Evolutionary conservation across 2,888 invertebrate genomes (phyloP).

Genomic region (Acanthosepion esculentum): DNA sequence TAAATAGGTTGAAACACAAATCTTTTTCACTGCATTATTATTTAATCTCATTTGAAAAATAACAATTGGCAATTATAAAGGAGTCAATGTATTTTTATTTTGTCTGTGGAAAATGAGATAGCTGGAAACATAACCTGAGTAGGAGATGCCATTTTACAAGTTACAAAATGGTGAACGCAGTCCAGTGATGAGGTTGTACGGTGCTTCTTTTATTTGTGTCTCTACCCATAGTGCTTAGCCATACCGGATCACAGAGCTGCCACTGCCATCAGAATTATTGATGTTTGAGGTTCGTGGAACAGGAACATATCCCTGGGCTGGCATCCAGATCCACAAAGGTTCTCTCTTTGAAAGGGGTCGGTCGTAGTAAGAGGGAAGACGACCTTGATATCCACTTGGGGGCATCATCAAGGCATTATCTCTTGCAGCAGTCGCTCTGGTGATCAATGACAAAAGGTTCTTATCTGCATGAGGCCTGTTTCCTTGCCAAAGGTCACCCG

Average conservation of each 20-base stretch:
- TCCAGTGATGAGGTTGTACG: background rate
- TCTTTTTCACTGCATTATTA: too few species aligned
- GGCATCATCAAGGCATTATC: slow-evolving; percentile 36
- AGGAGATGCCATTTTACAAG: background rate
- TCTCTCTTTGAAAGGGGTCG: slow-evolving; percentile 40
- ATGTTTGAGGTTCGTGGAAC: slow-evolving; percentile 37
- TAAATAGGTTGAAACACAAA: background rate
- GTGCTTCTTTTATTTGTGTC: background rate
- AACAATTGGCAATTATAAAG: background rate
- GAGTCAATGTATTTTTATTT: background rate
- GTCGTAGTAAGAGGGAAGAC: background rate
- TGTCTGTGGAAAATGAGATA: background rate
- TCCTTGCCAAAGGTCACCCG: slow-evolving; percentile 41
- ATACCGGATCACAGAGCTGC: slow-evolving; percentile 43
- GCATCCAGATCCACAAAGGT: slow-evolving; percentile 46
- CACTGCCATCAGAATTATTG: background rate
- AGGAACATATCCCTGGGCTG: slow-evolving; percentile 42
- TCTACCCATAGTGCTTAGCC: slow-evolving; percentile 1
- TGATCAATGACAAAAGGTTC: slow-evolving; percentile 45
- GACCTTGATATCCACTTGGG: slow-evolving; percentile 41
- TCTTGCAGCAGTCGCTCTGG: slow-evolving; percentile 39
- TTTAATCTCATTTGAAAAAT: background rate
- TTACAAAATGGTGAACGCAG: background rate
- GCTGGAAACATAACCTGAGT: slow-evolving; percentile 8
- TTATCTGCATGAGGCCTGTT: slow-evolving; percentile 24